Conservation (phyloP, 1,140 invertebrate species). For the Micrasema longulum region DNA sequence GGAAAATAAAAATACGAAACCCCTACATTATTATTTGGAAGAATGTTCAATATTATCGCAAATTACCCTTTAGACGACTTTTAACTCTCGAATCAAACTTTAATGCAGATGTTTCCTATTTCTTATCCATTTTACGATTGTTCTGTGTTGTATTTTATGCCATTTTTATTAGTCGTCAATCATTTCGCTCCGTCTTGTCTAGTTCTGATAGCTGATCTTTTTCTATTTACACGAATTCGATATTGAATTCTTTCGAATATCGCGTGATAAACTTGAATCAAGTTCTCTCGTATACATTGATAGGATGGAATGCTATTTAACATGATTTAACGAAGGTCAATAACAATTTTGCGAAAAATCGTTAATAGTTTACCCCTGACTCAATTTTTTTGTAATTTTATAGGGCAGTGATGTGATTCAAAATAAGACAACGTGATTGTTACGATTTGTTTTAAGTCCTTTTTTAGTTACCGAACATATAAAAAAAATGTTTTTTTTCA, state of each 20-base stretch:
- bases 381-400: not conserved
- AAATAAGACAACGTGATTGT: not conserved
- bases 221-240: slow-evolving; percentile 9
- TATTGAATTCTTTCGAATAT: slow-evolving; percentile 28
- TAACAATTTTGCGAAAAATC: slow-evolving; percentile 26
- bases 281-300: not conserved
- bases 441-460: no score
- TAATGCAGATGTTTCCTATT: not conserved
- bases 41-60: not conserved
- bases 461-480: no score
- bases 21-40: slow-evolving; percentile 9
- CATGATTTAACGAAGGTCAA: slow-evolving; percentile 19
- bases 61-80: slow-evolving; percentile 14
- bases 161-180: slow-evolving; percentile 34
- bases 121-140: not conserved
- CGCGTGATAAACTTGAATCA: slow-evolving; percentile 35
- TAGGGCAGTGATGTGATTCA: not conserved
- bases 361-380: slow-evolving; percentile 7
- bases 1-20: slow-evolving; percentile 13
- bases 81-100: slow-evolving; percentile 8
- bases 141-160: slow-evolving; percentile 1
- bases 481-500: no score
- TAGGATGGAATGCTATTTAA: slow-evolving; percentile 7
- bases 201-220: slow-evolving; percentile 4
- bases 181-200: slow-evolving; percentile 9